phyloP scores from a whole-genome alignment of 1,140 invertebrate species.

The Vanessa tameamea region DNA sequence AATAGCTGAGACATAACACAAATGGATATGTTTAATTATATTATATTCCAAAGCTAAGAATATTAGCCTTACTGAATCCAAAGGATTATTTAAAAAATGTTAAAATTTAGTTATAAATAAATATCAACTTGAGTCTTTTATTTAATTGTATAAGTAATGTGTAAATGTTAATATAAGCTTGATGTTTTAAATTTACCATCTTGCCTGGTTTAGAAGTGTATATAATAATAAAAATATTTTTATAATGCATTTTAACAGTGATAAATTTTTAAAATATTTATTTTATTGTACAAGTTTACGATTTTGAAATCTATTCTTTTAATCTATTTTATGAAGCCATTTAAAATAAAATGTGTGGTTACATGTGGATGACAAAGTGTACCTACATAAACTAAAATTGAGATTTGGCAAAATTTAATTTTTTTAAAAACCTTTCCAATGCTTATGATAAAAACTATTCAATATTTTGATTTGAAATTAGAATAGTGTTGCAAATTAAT shows the following conservation, averaged over 20 bases:
- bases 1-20: background rate
- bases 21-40: background rate
- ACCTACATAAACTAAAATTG: background rate
- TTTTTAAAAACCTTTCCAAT: too few species aligned
- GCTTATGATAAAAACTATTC: too few species aligned
- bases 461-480: too few species aligned
- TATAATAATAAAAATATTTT: conserved; percentile 26
- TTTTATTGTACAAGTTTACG: background rate
- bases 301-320: background rate
- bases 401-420: too few species aligned
- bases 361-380: background rate
- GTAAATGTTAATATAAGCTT: background rate
- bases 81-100: background rate
- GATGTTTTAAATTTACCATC: background rate
- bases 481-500: too few species aligned
- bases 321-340: background rate
- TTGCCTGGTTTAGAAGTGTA: conserved; percentile 19
- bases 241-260: conserved; percentile 31
- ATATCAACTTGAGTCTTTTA: background rate
- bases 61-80: background rate
- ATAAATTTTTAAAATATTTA: conserved; percentile 1
- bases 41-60: background rate
- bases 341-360: background rate
- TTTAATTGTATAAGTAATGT: background rate
- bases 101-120: background rate